Percentiles rank a stretch among this genome's conserved stretches.
Evolutionary conservation across 2,888 invertebrate genomes (phyloP).

Genomic region (Ochlodes sylvanus): DNA sequence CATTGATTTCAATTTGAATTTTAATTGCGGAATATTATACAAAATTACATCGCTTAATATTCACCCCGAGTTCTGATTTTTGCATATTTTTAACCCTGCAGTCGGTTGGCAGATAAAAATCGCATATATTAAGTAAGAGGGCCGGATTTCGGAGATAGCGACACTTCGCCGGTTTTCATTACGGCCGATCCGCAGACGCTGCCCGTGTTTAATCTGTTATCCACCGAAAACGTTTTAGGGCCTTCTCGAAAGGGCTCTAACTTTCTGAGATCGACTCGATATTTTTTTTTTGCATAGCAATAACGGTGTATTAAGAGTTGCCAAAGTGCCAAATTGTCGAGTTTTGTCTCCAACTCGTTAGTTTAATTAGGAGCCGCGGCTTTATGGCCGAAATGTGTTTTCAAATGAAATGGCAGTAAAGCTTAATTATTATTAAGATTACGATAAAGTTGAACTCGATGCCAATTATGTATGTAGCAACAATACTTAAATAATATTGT

Average conservation of each 20-base stretch:
- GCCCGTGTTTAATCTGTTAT: constrained; percentile 71
- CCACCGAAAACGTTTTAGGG: constrained; percentile 48
- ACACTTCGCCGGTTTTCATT: constrained; percentile 67
- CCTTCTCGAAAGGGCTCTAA: constrained; percentile 46
- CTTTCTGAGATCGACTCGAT: constrained; percentile 37
- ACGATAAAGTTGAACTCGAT: neutral
- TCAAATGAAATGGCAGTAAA: constrained; percentile 7
- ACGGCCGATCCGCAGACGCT: constrained; percentile 72
- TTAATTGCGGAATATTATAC: constrained; percentile 85
- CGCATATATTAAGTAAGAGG: constrained; percentile 74
- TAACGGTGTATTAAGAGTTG: constrained; percentile 32
- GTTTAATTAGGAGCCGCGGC: constrained; percentile 32
- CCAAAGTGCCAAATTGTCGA: constrained; percentile 34
- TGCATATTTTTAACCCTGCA: constrained; percentile 81
- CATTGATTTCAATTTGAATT: constrained; percentile 86
- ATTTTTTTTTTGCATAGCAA: constrained; percentile 24
- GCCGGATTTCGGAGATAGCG: constrained; percentile 62
- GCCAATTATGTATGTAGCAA: neutral
- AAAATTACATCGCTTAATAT: constrained; percentile 83
- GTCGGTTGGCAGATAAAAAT: constrained; percentile 70
- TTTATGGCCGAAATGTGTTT: constrained; percentile 26
- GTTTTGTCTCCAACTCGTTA: constrained; percentile 36
- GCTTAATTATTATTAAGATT: constrained; percentile 26
- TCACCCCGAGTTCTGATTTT: constrained; percentile 81
- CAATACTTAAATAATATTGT: neutral